These are phyloP conservation scores for Zaprionus ghesquierei DNA, from an alignment of 1,140 invertebrate species.

Conservation along the genomic window DNA sequence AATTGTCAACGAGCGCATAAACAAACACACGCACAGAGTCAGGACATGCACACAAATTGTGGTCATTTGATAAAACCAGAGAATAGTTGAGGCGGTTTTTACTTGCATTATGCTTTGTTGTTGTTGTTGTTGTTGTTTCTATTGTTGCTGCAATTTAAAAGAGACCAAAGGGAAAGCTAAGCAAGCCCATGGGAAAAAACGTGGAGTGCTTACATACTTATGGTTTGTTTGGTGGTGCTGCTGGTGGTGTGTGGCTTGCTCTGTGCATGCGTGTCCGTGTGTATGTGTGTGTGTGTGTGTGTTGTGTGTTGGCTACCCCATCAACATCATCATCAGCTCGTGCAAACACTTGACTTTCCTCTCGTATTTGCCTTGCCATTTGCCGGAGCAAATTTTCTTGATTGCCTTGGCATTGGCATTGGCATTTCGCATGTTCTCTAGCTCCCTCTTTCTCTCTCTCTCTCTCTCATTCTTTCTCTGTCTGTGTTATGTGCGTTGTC, in stretches of 20 bases:
- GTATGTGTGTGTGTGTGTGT: neutral
- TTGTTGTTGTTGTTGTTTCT: neutral
- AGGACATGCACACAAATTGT: neutral
- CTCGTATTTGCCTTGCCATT: slow-evolving; percentile 71
- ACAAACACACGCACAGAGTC: neutral
- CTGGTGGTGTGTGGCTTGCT: neutral
- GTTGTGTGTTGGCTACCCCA: slow-evolving; percentile 1
- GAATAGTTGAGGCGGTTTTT: neutral
- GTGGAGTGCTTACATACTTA: slow-evolving; percentile 23
- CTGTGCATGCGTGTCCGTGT: neutral
- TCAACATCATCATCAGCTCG: slow-evolving; percentile 21
- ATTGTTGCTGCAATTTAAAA: slow-evolving; percentile 20
- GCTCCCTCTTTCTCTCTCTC: slow-evolving; percentile 12
- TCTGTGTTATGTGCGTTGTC: slow-evolving; percentile 58
- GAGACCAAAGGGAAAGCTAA: neutral
- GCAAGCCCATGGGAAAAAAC: slow-evolving; percentile 16
- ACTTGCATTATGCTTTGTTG: too few relatives aligned
- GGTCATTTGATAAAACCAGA: slow-evolving; percentile 19
- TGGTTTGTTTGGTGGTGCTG: slow-evolving; percentile 19
- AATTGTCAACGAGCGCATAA: slow-evolving; percentile 8
- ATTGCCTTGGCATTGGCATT: slow-evolving; percentile 72
- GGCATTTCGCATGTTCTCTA: slow-evolving; percentile 62
- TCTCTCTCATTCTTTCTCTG: slow-evolving; percentile 11
- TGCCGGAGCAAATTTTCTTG: slow-evolving; percentile 68
- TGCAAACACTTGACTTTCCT: slow-evolving; percentile 60